Conservation (phyloP, 2,888 invertebrate species). For the Drosophila fulvimacula region DNA sequence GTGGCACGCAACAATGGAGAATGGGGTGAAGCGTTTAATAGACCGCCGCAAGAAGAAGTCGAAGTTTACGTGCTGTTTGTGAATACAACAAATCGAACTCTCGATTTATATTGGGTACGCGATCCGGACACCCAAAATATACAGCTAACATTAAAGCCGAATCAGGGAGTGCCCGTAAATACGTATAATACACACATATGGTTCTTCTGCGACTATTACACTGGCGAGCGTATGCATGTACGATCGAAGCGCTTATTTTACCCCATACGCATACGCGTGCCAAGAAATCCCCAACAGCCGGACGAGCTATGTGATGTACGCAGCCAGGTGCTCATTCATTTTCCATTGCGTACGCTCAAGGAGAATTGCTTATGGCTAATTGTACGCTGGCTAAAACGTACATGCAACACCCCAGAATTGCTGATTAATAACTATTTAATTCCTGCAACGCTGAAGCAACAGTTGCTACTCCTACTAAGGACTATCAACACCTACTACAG, state of each 20-base stretch:
- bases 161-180: conserved; percentile 86
- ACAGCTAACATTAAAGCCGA: conserved; percentile 87
- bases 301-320: conserved; percentile 63
- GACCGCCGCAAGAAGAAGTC: conserved; percentile 40
- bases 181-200: conserved; percentile 93
- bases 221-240: conserved; percentile 88
- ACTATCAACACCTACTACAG: conserved; percentile 61
- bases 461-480: conserved; percentile 56
- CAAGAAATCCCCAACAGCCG: conserved; percentile 66
- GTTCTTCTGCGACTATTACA: conserved; percentile 91
- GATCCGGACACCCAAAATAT: conserved; percentile 88
- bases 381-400: conserved; percentile 50
- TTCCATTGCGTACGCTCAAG: conserved; percentile 79
- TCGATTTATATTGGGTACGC: conserved; percentile 89
- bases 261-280: conserved; percentile 82
- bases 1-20: conserved; percentile 37
- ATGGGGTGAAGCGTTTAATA: conserved; percentile 17
- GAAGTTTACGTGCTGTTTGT: conserved; percentile 87
- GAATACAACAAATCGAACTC: conserved; percentile 86
- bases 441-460: conserved; percentile 72
- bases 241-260: conserved; percentile 85
- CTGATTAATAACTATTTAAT: conserved; percentile 48
- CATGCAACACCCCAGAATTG: conserved; percentile 32
- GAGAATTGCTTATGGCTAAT: conserved; percentile 79
- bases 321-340: conserved; percentile 72